Evolutionary conservation across 1,140 invertebrate genomes (phyloP).

Genomic region (Bombus waltoni): DNA sequence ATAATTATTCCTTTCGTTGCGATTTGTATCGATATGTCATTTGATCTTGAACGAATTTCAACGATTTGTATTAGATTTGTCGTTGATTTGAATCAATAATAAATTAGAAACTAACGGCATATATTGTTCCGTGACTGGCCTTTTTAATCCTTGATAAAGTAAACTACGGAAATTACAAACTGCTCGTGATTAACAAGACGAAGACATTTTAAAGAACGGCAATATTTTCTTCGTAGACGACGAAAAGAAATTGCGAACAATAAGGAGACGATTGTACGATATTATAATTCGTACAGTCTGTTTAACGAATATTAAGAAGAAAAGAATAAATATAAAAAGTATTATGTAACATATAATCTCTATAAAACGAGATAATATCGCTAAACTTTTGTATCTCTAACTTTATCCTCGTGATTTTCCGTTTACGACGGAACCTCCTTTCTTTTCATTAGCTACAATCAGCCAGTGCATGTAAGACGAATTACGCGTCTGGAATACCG

Average conservation of each 20-base stretch:
- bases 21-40: background rate
- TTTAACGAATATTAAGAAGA: too few relatives aligned
- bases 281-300: background rate
- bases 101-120: too few relatives aligned
- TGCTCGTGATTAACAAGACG: too few relatives aligned
- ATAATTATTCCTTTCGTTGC: slow-evolving; percentile 8
- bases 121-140: background rate
- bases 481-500: slow-evolving; percentile 3
- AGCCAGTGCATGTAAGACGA: background rate
- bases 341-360: too few relatives aligned
- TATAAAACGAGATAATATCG: too few relatives aligned
- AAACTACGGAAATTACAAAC: background rate
- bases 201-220: background rate
- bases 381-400: too few relatives aligned
- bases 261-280: background rate
- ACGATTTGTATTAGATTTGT: background rate
- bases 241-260: background rate
- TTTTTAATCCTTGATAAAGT: background rate
- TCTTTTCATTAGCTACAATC: background rate
- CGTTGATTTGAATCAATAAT: background rate
- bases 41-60: background rate
- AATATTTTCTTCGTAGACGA: background rate
- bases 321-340: too few relatives aligned
- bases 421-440: background rate
- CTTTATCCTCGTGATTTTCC: background rate